Base-by-base conservation (phyloP, 2,888 invertebrate genomes). In the Notodonta dromedarius region DNA sequence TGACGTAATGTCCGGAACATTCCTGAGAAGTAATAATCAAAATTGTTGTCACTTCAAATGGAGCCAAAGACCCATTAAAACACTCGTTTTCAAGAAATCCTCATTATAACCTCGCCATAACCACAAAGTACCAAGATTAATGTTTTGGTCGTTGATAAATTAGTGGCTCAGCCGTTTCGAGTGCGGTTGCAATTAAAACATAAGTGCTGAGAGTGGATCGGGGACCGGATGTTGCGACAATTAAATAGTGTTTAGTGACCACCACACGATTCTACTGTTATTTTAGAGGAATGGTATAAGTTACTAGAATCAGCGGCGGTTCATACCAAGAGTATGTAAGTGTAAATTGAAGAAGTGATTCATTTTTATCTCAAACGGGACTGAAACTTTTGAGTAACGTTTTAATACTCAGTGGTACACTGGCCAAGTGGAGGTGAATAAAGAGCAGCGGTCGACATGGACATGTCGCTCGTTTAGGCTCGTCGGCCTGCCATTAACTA, bases 191-290 rank as follows among this genome's bases (percentile, higher is more conserved):
- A 56, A 56, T 56, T 56, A 56, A 56, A 56, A 56, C 44, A 24
- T 56, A 56, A 44, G 44, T 56, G 44, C 16, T 44, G 11, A 6
- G 44, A 56, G 56, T 24, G 24, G 44, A 35, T 13, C 42, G 14
- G 16, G n/a, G 56, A 14, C 42, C 57, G 53, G 63, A 60, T 46
- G 63, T 61, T 57, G 61, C 61, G 74, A 79, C 79, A 81, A 82
- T 84, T 83, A 83, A 81, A 80, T 78, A 79, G 76, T 77, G 76
- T 80, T 80, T 77, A 80, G 74, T 63, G 74, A 24, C 59, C 12
- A 54, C 55, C 54, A 57, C 58, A 24, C 56, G 58, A 53, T 24
- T 44, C 42, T 55, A 56, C 56, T 42, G 56, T 56, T 56, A 44
- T 16, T 24, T 56, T 44, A 44, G 56, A 4, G 3, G 39, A 7